Percentiles rank a stretch among this genome's conserved stretches.
phyloP scores from a whole-genome alignment of 2,888 invertebrate genomes.

The Danaus chrysippus region DNA sequence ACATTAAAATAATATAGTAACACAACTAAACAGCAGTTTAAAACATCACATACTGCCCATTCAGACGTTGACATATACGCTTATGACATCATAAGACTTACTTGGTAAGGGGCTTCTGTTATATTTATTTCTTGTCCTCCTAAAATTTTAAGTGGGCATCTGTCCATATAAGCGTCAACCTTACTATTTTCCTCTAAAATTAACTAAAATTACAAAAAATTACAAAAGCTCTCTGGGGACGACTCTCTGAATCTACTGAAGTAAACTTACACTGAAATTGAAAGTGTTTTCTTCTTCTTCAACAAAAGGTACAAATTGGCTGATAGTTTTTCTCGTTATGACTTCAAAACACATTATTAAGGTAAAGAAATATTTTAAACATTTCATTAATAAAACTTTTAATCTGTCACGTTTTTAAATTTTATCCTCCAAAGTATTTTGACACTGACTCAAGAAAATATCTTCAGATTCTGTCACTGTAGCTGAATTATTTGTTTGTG shows the following conservation, averaged over 20 bases:
- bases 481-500: too few species aligned
- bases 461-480: too few species aligned
- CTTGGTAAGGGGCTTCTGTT: conserved; percentile 36
- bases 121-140: conserved; percentile 31
- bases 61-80: too few species aligned
- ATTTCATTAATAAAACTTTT: conserved; percentile 8
- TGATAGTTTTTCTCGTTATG: neutral
- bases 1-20: too few species aligned
- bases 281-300: conserved; percentile 2
- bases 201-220: conserved; percentile 27
- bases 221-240: neutral
- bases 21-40: too few species aligned
- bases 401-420: neutral
- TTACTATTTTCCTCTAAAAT: conserved; percentile 33
- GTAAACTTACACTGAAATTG: conserved; percentile 11
- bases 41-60: too few species aligned
- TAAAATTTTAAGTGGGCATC: conserved; percentile 35
- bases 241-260: neutral
- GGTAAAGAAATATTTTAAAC: neutral
- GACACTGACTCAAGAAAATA: too few species aligned
- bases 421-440: too few species aligned
- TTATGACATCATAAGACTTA: conserved; percentile 13
- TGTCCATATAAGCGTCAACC: conserved; percentile 22
- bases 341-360: conserved; percentile 1
- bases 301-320: conserved; percentile 7